A percentile compares a stretch with the other conserved stretches of the same genome.
Conservation (phyloP, 2,113 vertebrate species). For the Chunga burmeisteri region DNA sequence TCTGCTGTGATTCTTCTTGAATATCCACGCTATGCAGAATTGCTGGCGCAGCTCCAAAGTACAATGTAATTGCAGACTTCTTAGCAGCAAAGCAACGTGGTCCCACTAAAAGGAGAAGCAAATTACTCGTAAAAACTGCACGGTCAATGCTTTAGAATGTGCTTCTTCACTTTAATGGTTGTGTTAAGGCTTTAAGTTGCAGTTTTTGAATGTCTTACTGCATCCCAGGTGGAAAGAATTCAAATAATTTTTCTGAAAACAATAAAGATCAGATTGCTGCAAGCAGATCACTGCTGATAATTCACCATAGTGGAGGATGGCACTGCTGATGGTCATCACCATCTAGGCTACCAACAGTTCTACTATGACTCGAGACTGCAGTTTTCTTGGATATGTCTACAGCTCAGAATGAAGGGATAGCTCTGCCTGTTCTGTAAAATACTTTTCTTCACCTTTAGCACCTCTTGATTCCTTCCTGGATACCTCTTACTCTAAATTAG, state of each 20-base stretch:
- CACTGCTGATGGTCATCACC: neutral
- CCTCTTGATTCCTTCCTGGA: neutral
- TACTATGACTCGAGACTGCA: neutral
- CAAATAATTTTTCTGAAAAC: neutral
- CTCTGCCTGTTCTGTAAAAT: neutral
- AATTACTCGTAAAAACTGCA: constrained; percentile 27
- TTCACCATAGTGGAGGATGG: neutral
- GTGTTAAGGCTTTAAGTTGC: neutral
- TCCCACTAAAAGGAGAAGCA: constrained; percentile 40
- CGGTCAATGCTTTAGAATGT: neutral
- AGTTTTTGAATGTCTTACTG: neutral
- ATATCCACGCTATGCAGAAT: neutral
- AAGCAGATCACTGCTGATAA: neutral
- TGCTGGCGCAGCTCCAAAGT: constrained; percentile 22
- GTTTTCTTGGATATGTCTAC: neutral
- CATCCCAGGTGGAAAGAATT: neutral
- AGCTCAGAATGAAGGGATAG: neutral
- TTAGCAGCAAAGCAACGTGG: constrained; percentile 23
- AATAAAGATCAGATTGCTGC: neutral
- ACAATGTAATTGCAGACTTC: constrained; percentile 30
- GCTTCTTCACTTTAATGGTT: constrained; percentile 1
- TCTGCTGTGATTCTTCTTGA: neutral
- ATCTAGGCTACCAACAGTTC: neutral
- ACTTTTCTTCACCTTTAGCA: neutral
- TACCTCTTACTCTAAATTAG: neutral